These are phyloP conservation scores for Somateria mollissima DNA, from an alignment of 2,797 vertebrate genomes.

Conservation along the genomic window DNA sequence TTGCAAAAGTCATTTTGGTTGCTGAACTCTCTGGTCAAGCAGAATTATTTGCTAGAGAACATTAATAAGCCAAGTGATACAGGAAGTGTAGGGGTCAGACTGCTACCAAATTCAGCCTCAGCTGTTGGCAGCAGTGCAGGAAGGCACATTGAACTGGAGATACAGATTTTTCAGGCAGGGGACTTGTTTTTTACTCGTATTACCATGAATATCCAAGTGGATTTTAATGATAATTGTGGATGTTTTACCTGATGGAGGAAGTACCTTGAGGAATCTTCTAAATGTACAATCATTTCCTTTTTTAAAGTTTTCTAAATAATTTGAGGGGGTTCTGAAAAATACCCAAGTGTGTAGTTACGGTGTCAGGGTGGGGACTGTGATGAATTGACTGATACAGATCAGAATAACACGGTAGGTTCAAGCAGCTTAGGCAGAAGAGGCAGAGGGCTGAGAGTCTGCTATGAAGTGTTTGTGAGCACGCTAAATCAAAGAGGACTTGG, in stretches of 20 bases:
- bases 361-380: neutral
- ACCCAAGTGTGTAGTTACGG: neutral
- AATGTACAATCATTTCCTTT: neutral
- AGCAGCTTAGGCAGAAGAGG: neutral
- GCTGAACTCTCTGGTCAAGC: neutral
- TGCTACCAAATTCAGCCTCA: neutral
- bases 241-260: neutral
- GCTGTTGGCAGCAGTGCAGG: neutral
- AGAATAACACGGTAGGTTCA: neutral
- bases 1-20: neutral
- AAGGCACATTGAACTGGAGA: too few relatives aligned
- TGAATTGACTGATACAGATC: neutral
- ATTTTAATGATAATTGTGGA: neutral
- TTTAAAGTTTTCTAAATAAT: neutral
- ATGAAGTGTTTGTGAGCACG: neutral
- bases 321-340: neutral
- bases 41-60: neutral
- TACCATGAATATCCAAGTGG: neutral
- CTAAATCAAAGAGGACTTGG: neutral
- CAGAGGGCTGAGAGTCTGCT: neutral
- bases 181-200: neutral
- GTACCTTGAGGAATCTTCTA: neutral
- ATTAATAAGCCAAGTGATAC: neutral
- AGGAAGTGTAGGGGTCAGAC: neutral
- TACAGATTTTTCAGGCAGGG: neutral